Evolutionary conservation across 2,888 invertebrate species (phyloP).

Genomic region (Lapara coniferarum): DNA sequence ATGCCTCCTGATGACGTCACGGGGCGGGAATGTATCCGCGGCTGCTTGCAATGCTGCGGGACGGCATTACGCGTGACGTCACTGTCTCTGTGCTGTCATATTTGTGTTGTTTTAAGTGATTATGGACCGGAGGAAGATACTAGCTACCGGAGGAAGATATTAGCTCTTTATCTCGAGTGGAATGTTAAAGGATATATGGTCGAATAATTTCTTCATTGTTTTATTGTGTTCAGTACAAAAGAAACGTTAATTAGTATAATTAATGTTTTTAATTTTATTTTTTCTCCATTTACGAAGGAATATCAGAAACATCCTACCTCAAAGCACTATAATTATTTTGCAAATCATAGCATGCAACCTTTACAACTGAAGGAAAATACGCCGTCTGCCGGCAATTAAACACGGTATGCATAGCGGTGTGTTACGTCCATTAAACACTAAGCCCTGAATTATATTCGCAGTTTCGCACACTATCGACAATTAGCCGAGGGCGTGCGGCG

Average conservation of each 20-base stretch:
- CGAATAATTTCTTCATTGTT: background rate
- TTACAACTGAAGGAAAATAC: background rate
- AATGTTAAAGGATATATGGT: background rate
- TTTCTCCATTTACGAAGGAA: background rate
- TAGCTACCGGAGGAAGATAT: conserved; percentile 6
- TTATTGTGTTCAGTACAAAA: background rate
- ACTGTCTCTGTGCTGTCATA: conserved; percentile 14
- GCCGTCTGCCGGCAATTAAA: conserved; percentile 2
- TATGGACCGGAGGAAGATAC: conserved; percentile 10
- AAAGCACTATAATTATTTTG: no score
- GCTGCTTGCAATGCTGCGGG: conserved; percentile 36
- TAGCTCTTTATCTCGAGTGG: conserved; percentile 10
- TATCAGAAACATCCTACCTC: no score
- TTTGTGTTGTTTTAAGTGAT: conserved; percentile 15
- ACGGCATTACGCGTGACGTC: conserved; percentile 34
- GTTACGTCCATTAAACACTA: conserved; percentile 43
- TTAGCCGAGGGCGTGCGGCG: conserved; percentile 49
- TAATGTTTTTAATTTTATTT: background rate
- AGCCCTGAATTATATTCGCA: conserved; percentile 51
- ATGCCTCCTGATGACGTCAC: conserved; percentile 48
- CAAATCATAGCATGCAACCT: no score
- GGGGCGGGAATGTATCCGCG: conserved; percentile 36
- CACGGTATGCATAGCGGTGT: conserved; percentile 39
- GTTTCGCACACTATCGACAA: conserved; percentile 47
- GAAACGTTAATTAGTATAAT: conserved; percentile 4